These are phyloP conservation scores for Drosophila bipectinata DNA, from an alignment of 1,140 invertebrate species.

Conservation along the genomic window DNA sequence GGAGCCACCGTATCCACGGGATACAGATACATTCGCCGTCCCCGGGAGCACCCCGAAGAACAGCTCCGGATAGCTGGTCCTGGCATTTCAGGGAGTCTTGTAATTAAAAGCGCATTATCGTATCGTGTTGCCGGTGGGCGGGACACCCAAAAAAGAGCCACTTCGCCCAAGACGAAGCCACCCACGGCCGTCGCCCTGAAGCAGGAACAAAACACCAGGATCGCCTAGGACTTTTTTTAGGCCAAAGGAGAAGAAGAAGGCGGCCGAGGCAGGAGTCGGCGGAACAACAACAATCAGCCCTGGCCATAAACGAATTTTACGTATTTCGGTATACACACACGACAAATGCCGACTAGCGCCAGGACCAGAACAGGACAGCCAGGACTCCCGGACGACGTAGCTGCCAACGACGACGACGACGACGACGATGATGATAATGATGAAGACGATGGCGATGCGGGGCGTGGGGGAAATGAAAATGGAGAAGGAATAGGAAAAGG, in stretches of 20 bases:
- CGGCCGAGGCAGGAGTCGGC: slow-evolving; percentile 25
- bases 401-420: slow-evolving; percentile 9
- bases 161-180: slow-evolving; percentile 34
- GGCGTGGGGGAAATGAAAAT: slow-evolving; percentile 5
- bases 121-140: slow-evolving; percentile 40
- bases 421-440: slow-evolving; percentile 27
- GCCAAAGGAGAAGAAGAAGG: slow-evolving; percentile 16
- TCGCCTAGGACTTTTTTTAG: not conserved
- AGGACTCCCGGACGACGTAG: slow-evolving; percentile 29
- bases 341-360: slow-evolving; percentile 63
- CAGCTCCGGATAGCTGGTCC: not conserved
- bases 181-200: slow-evolving; percentile 72
- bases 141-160: slow-evolving; percentile 30
- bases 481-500: slow-evolving; percentile 20
- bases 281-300: slow-evolving; percentile 71
- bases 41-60: slow-evolving; percentile 40
- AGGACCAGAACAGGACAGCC: slow-evolving; percentile 33
- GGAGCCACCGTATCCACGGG: slow-evolving; percentile 10
- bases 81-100: slow-evolving; percentile 16
- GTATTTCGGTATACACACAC: slow-evolving; percentile 82
- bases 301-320: slow-evolving; percentile 77
- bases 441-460: slow-evolving; percentile 34
- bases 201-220: slow-evolving; percentile 61
- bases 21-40: slow-evolving; percentile 36
- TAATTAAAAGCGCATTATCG: slow-evolving; percentile 45